Base-by-base conservation (phyloP, 2,113 vertebrate species). In the Sakesphorus luctuosus region DNA sequence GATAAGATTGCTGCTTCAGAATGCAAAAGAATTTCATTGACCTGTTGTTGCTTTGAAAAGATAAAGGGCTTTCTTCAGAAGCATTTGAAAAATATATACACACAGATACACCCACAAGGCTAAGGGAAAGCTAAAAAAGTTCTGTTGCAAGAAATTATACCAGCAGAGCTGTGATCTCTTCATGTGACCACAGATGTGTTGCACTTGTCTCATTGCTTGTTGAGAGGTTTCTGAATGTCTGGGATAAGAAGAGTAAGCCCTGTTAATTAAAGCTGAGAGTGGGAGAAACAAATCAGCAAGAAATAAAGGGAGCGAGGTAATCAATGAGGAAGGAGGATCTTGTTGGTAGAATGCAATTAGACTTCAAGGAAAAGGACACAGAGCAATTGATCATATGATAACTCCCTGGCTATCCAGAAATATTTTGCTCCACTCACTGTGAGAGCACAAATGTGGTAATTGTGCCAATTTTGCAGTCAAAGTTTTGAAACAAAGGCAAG, bases 301-400 rank as follows among this genome's bases (percentile, higher is more conserved):
- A 94, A 79, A 29, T 33, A 86, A 88, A 93, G 31, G n/a, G 63
- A 93, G 25, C 44, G 35, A 87, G 56, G 49, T 89, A 86, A 97
- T 97, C 94, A 92, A 87, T 95, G 84, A 65, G 73, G 66, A 97
- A 63, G 67, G 83, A 94, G 80, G 79, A 82, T 77, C 87, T 72
- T 87, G 52, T 62, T 96, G 82, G 58, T 93, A 86, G 56, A 38
- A 81, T 84, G 49, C 86, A 96, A 94, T 97, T 96, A 97, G 84
- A 89, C 74, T 91, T 93, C 29, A 67, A 93, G 84, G 49, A 56
- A 96, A 91, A 85, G 76, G 44, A 96, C 43, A 61, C 18, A 43
- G 77, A 76, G 52, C 18, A 7, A 67, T 77, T 62, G 86, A 78
- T 83, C 53, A 74, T 59, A 18, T 4, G 9, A 68, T 43, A 79